Percentiles rank a stretch among this genome's conserved stretches.
phyloP scores from a whole-genome alignment of 2,888 invertebrate species.

The Cyrtodaria siliqua region DNA sequence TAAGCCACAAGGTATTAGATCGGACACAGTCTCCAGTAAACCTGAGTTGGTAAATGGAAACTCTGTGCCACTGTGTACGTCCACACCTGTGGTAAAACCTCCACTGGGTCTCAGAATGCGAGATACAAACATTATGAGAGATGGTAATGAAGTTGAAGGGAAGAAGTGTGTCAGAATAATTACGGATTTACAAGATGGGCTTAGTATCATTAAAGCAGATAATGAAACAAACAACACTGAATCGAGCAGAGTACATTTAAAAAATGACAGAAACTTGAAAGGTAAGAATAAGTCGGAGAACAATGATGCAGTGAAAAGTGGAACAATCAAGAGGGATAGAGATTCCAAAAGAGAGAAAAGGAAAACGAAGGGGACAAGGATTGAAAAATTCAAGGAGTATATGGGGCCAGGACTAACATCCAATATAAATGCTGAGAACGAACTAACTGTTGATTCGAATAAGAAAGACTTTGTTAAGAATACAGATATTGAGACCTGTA shows the following conservation, averaged over 20 bases:
- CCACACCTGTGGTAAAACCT: constrained; percentile 32
- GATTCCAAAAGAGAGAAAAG: constrained; percentile 33
- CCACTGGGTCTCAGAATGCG: constrained; percentile 28
- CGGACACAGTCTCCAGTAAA: neutral
- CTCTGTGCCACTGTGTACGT: constrained; percentile 24
- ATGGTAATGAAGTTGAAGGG: neutral
- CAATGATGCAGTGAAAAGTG: neutral
- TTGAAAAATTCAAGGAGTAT: constrained; percentile 57
- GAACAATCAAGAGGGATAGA: constrained; percentile 18
- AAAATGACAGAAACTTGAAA: constrained; percentile 10
- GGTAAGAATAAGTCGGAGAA: neutral
- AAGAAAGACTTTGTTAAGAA: constrained; percentile 37
- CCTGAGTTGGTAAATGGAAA: neutral
- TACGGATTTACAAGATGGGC: neutral
- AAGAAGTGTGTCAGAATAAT: constrained; percentile 12
- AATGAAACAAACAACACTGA: constrained; percentile 6
- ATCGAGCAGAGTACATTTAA: neutral
- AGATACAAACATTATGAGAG: constrained; percentile 43
- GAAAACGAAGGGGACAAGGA: constrained; percentile 43
- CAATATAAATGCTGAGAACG: constrained; percentile 16
- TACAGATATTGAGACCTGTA: constrained; percentile 50
- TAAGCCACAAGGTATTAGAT: constrained; percentile 6
- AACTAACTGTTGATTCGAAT: neutral
- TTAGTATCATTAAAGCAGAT: neutral
- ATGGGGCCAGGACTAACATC: constrained; percentile 58